Conservation (phyloP, 2,113 vertebrate species). For the Upupa epops region DNA sequence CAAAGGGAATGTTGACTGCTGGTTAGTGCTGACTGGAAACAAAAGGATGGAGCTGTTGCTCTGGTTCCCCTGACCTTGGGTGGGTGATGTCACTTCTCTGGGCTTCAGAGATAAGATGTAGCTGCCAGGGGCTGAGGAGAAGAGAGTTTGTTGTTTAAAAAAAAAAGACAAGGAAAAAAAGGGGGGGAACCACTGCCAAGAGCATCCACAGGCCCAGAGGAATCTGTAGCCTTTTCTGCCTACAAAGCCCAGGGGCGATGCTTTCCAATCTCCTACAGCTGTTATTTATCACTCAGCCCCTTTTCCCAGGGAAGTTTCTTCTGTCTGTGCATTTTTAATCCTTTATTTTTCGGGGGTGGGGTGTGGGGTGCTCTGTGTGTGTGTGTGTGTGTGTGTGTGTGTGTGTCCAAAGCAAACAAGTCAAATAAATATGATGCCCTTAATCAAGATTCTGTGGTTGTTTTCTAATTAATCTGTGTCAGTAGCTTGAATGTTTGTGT, state of each 20-base stretch:
- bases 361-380: too few species aligned
- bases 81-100: neutral
- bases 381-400: too few species aligned
- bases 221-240: neutral
- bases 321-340: neutral
- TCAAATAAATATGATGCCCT: slow-evolving; percentile 56
- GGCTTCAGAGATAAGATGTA: neutral
- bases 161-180: accelerated
- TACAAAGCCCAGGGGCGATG: neutral
- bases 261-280: neutral
- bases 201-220: neutral
- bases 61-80: neutral
- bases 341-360: neutral
- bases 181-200: neutral
- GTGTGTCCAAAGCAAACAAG: slow-evolving; percentile 28
- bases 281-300: neutral
- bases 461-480: slow-evolving; percentile 68
- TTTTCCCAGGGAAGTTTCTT: neutral
- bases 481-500: slow-evolving; percentile 52
- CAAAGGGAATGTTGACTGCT: neutral
- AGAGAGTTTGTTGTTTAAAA: neutral
- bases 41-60: neutral
- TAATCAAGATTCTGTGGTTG: slow-evolving; percentile 61
- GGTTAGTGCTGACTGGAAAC: accelerated
- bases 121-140: neutral